Percentiles rank a stretch among this genome's conserved stretches.
Conservation (phyloP, 2,888 invertebrate genomes). For the Xestia c-nigrum region DNA sequence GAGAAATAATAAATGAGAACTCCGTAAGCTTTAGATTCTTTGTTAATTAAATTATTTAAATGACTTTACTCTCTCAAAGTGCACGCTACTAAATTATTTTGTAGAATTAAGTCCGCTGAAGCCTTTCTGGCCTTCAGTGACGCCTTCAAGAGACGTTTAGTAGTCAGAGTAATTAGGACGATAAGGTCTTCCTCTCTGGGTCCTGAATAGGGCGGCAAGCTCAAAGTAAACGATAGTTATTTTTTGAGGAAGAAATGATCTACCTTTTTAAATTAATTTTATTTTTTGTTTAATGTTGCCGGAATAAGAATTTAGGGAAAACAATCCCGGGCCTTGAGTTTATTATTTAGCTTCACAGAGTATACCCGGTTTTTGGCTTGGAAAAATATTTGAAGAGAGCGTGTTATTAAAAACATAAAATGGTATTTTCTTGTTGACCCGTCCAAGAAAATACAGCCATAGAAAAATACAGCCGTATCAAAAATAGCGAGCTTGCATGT, state of each 20-base stretch:
- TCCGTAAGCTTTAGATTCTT: conserved; percentile 75
- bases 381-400: conserved; percentile 21
- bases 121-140: conserved; percentile 74
- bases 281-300: conserved; percentile 8
- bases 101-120: conserved; percentile 77
- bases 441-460: conserved; percentile 22
- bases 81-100: conserved; percentile 81
- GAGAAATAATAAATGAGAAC: conserved; percentile 76
- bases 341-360: conserved; percentile 21
- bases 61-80: conserved; percentile 79
- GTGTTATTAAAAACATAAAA: conserved; percentile 34
- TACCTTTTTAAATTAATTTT: conserved; percentile 3
- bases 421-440: conserved; percentile 20
- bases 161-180: conserved; percentile 68
- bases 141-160: conserved; percentile 72
- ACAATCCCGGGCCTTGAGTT: conserved; percentile 2
- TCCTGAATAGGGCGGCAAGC: conserved; percentile 35
- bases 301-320: conserved; percentile 15
- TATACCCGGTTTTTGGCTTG: background rate
- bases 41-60: conserved; percentile 84
- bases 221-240: conserved; percentile 40
- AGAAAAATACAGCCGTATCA: conserved; percentile 21
- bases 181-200: conserved; percentile 56
- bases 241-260: background rate
- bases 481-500: background rate